A percentile compares a stretch with the other conserved stretches of the same genome.
phyloP scores from a whole-genome alignment of 2,888 invertebrate genomes.

The Latrodectus hesperus region DNA sequence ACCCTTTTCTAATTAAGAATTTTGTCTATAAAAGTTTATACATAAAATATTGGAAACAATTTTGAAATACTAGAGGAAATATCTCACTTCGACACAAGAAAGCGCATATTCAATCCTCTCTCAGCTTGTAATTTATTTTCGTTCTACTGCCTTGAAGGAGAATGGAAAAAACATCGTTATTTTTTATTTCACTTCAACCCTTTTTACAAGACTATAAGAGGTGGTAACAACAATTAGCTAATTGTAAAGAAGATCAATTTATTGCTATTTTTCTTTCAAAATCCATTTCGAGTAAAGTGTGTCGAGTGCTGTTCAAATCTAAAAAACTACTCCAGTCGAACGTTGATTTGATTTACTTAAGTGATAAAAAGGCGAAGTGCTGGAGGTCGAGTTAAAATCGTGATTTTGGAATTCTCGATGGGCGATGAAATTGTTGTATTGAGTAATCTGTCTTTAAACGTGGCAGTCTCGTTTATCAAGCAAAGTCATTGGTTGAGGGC shows the following conservation, averaged over 20 bases:
- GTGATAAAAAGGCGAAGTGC: neutral
- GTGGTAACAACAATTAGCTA: neutral
- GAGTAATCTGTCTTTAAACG: slow-evolving; percentile 45
- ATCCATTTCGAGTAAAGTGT: no score
- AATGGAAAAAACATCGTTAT: neutral
- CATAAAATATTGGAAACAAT: no score
- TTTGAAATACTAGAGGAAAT: no score
- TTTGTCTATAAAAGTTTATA: no score
- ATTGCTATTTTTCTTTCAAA: neutral
- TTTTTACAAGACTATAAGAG: neutral
- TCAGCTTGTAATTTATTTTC: neutral
- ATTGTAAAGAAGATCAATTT: neutral
- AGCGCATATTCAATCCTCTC: no score
- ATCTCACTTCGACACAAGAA: no score
- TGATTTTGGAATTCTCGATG: neutral
- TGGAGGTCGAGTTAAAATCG: neutral
- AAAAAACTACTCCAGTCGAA: neutral
- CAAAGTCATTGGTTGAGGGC: neutral
- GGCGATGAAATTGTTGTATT: slow-evolving; percentile 18
- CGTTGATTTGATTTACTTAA: slow-evolving; percentile 1
- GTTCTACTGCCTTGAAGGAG: neutral
- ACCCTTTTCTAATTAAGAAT: no score
- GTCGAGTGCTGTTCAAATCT: neutral
- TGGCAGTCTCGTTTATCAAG: slow-evolving; percentile 40
- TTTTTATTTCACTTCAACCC: neutral